Base-by-base conservation (phyloP, 2,113 vertebrate species). In the Falco punctatus region DNA sequence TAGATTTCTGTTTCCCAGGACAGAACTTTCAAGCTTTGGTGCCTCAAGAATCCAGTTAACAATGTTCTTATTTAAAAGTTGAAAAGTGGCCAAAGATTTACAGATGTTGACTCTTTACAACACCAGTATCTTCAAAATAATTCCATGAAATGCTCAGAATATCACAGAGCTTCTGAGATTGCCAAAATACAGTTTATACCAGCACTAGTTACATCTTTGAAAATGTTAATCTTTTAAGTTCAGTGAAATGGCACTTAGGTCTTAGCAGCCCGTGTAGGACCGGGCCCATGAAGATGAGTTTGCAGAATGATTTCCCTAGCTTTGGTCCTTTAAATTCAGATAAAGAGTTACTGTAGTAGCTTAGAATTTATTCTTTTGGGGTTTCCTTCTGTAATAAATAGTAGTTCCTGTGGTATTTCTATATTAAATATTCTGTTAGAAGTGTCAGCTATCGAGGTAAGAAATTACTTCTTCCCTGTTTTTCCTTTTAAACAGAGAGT, bases 281-380 rank as follows among this genome's bases (percentile, higher is more conserved):
- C 38, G 8, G 13, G 28, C 15, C 32, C 17, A n/a, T 33, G n/a
- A 62, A 70, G 28, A 33, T 57, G 32, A 66, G 2, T 81, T 57
- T 70, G 38, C 26, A 92, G 26, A 70, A 30, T 55, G 1, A 59
- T 73, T 88, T 86, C 42, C 20, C 14, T 42, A 52, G 40, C 33
- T 91, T 86, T 96, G 42, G 27, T 42, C 54, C n/a, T 88, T 77
- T 70, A 42, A 83, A 77, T 92, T 75, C 54, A n/a, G 49, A 54
- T 73, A 61, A 74, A 57, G 17, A 23, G 17, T 52, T 92, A 59
- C 23, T 70, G n/a, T 42, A 19, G 5, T 81, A 67, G 33, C 16
- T 67, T 67, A 52, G 48, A 75, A 61, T 85, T 51, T 69, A 51
- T 92, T 88, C 24, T 71, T 54, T 33, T 44, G 38, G 14, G 2